Evolutionary conservation across 2,113 vertebrate genomes (phyloP).

Genomic region (Lates calcarifer): DNA sequence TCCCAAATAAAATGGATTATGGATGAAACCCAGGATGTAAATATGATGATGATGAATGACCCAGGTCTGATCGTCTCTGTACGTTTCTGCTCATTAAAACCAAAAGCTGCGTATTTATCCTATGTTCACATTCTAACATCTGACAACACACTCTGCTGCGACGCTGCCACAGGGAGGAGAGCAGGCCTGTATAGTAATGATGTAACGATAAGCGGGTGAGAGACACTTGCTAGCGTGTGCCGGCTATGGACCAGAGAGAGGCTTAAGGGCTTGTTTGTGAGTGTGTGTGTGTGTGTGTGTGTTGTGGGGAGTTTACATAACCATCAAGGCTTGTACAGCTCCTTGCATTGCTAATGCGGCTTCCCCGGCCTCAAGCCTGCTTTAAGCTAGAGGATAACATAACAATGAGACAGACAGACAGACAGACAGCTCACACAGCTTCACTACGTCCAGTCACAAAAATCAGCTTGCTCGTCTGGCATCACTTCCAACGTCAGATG

Average conservation of each 20-base stretch:
- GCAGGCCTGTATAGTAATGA: conserved; percentile 71
- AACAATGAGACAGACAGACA: conserved; percentile 70
- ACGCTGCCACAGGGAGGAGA: conserved; percentile 29
- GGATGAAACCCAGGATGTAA: too few species aligned
- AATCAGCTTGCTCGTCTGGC: conserved; percentile 33
- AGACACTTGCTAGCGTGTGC: conserved; percentile 71
- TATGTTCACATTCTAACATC: background rate
- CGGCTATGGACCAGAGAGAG: conserved; percentile 63
- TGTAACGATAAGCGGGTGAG: conserved; percentile 72
- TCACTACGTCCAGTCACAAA: conserved; percentile 25
- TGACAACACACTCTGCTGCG: background rate
- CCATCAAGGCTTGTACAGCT: conserved; percentile 71
- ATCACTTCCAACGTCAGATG: background rate
- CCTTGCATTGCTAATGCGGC: conserved; percentile 78
- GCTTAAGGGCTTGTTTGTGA: conserved; percentile 79
- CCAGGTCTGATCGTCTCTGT: too few species aligned
- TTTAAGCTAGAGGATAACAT: conserved; percentile 79
- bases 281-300: conserved; percentile 52
- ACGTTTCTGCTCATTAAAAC: too few species aligned
- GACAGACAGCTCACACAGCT: conserved; percentile 1
- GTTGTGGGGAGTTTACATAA: conserved; percentile 80
- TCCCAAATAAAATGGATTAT: too few species aligned
- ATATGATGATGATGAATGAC: too few species aligned
- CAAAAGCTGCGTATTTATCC: background rate
- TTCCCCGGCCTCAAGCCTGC: conserved; percentile 72